Conservation (phyloP, 2,113 vertebrate species). For the Nicator chloris region DNA sequence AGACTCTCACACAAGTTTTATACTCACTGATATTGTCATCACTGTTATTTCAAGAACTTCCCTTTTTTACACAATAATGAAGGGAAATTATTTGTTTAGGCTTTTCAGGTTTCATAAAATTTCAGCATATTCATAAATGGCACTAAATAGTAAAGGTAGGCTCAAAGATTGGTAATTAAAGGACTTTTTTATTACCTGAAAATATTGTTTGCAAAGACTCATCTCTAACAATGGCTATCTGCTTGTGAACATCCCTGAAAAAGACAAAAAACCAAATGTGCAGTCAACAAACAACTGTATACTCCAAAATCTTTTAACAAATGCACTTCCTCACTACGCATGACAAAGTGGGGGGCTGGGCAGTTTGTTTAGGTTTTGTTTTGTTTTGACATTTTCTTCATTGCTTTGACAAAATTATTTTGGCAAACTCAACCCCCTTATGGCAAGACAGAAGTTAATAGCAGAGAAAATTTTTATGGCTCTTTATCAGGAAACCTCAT, state of each 20-base stretch:
- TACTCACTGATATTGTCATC: not conserved
- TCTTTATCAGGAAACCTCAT: not conserved
- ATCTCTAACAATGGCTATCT: conserved; percentile 88
- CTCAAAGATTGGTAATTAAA: not conserved
- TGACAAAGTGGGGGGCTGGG: fast-evolving
- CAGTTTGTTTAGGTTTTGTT: not conserved
- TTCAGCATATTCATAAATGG: not conserved
- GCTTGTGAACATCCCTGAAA: conserved; percentile 90
- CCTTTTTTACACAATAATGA: not conserved
- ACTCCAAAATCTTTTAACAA: not conserved
- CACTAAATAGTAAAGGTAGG: not conserved
- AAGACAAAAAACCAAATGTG: not conserved
- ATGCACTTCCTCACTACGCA: not conserved
- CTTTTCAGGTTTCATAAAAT: not conserved
- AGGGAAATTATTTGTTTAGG: not conserved
- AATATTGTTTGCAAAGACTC: conserved; percentile 90
- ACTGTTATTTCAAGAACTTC: not conserved
- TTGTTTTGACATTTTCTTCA: not conserved
- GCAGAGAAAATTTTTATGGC: not conserved
- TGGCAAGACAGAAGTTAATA: not conserved
- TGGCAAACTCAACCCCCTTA: not conserved
- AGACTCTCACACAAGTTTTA: not conserved
- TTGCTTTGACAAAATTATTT: not conserved
- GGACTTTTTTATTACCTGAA: conserved; percentile 76
- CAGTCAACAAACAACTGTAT: not conserved